These are phyloP conservation scores for Calonectris borealis DNA, from an alignment of 2,113 vertebrate genomes.

Conservation along the genomic window DNA sequence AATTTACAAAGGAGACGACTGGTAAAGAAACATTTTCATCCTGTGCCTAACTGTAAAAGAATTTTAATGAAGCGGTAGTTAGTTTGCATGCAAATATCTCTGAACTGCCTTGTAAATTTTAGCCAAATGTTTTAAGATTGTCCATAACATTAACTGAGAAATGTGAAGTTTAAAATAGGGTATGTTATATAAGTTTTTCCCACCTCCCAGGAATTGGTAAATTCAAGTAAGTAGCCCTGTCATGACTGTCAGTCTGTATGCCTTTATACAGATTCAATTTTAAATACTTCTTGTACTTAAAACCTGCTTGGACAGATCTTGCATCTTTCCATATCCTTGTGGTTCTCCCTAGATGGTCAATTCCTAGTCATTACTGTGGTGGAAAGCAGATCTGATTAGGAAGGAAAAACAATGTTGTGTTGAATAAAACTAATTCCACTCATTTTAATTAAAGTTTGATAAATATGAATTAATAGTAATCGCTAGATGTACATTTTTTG, in stretches of 20 bases:
- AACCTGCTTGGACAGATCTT: not conserved
- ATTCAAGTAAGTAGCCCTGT: not conserved
- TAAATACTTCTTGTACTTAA: not conserved
- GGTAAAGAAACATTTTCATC: not conserved
- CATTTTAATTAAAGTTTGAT: not conserved
- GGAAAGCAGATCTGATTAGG: not conserved
- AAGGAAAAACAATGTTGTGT: not conserved
- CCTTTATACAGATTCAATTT: not conserved
- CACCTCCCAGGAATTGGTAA: not conserved
- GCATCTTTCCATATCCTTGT: not conserved
- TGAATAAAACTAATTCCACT: not conserved
- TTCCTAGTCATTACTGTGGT: not conserved
- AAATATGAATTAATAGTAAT: not conserved
- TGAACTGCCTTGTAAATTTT: not conserved
- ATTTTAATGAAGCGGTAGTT: not conserved
- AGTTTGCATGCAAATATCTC: not conserved
- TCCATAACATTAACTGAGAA: not conserved
- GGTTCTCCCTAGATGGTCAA: not conserved
- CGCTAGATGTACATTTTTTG: not conserved
- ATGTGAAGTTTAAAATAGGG: not conserved
- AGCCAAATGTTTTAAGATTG: not conserved
- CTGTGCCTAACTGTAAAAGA: not conserved
- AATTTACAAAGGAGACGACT: not conserved
- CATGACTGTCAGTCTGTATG: not conserved
- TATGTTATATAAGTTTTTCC: not conserved